These are phyloP conservation scores for Pocillopora damicornis DNA, from an alignment of 64 coral and sea anemone genomes.

Conservation along the genomic window DNA sequence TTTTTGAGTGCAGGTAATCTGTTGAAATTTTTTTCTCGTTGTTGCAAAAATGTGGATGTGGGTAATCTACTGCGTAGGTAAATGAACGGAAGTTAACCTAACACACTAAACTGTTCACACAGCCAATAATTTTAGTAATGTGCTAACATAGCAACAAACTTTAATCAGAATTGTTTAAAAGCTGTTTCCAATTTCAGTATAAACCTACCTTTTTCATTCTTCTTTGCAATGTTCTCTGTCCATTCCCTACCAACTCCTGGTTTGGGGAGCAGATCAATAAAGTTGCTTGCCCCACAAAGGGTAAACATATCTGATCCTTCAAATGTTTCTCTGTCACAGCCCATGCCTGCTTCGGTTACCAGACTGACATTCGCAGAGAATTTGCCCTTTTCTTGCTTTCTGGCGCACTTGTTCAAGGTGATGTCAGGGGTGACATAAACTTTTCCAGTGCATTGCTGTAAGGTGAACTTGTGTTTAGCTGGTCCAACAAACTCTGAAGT, in stretches of 20 bases:
- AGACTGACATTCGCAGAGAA: slow-evolving; percentile 63
- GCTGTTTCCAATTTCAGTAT: not conserved
- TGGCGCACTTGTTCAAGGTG: slow-evolving; percentile 67
- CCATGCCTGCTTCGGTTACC: slow-evolving; percentile 54
- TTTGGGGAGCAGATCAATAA: slow-evolving; percentile 79
- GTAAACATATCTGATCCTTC: slow-evolving; percentile 77
- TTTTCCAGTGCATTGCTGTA: slow-evolving; percentile 65
- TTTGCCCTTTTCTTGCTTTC: slow-evolving; percentile 47
- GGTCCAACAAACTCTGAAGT: slow-evolving; percentile 53
- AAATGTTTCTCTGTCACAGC: slow-evolving; percentile 84
- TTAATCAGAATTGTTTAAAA: too few relatives aligned
- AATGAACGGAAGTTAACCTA: too few relatives aligned
- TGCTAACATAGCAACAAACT: too few relatives aligned
- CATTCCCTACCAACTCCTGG: slow-evolving; percentile 61
- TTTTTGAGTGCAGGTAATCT: too few relatives aligned
- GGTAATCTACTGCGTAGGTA: too few relatives aligned
- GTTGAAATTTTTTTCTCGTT: too few relatives aligned
- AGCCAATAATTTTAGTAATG: too few relatives aligned
- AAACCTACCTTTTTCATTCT: not conserved
- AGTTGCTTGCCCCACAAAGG: slow-evolving; percentile 68
- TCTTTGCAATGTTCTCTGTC: slow-evolving; percentile 49
- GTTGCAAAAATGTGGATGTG: too few relatives aligned
- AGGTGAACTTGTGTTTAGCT: slow-evolving; percentile 25
- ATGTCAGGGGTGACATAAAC: slow-evolving; percentile 56
- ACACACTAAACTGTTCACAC: too few relatives aligned